Conservation (phyloP, 1,140 invertebrate genomes). For the Caenorhabditis remanei region DNA sequence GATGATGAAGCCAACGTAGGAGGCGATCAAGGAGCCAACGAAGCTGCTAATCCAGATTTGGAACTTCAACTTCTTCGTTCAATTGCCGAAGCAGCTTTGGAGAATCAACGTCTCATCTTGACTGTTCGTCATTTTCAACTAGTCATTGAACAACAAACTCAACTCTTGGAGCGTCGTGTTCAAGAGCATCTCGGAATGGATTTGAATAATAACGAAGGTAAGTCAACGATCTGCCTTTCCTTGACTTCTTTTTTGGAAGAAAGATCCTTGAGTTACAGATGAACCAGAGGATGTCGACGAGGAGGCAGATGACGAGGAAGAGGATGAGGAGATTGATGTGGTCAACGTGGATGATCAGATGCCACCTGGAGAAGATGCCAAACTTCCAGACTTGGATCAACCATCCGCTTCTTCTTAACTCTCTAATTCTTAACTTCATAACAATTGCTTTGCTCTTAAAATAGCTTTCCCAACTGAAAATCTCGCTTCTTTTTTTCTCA, state of each 20-base stretch:
- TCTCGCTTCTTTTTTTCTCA: not conserved
- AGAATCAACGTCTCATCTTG: not conserved
- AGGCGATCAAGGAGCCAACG: not conserved
- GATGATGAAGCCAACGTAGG: not conserved
- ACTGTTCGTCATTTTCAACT: conserved; percentile 24
- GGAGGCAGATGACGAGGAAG: not conserved
- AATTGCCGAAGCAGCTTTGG: conserved; percentile 6
- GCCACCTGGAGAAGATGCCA: not conserved
- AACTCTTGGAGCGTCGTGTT: not conserved
- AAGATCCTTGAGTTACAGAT: conserved; percentile 28
- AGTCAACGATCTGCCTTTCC: not conserved
- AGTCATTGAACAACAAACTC: conserved; percentile 27
- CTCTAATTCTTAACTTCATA: too few relatives aligned
- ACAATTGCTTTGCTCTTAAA: too few relatives aligned
- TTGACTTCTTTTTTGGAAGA: not conserved
- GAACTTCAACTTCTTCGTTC: conserved; percentile 13
- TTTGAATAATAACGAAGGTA: not conserved
- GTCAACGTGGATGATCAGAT: not conserved
- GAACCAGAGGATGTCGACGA: too few relatives aligned
- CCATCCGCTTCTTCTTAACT: too few relatives aligned
- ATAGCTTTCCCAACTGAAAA: too few relatives aligned
- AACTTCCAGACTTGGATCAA: too few relatives aligned
- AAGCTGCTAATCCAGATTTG: not conserved
- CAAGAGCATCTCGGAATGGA: too few relatives aligned
- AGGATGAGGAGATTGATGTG: not conserved